Percentiles rank a stretch among this genome's conserved stretches.
phyloP scores from a whole-genome alignment of 2,113 vertebrate genomes.

The Dryoscopus gambensis region DNA sequence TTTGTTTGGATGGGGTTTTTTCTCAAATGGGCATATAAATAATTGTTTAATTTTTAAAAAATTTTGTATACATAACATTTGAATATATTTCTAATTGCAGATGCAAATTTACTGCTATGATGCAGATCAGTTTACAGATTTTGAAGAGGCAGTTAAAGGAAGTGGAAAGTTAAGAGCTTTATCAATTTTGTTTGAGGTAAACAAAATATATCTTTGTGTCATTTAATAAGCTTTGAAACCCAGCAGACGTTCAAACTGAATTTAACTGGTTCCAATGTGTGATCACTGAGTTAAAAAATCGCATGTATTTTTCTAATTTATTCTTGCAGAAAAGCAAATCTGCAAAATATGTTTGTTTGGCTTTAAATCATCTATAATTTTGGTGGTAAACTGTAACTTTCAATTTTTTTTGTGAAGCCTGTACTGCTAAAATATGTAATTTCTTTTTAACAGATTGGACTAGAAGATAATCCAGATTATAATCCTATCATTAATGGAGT shows the following conservation, averaged over 20 bases:
- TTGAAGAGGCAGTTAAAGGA: slow-evolving; percentile 84
- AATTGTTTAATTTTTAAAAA: background rate
- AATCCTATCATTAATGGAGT: slow-evolving; percentile 82
- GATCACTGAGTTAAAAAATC: background rate
- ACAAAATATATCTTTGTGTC: slow-evolving; percentile 9
- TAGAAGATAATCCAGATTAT: slow-evolving; percentile 86
- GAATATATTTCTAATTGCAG: slow-evolving; percentile 70
- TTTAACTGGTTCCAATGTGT: background rate
- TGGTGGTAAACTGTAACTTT: background rate
- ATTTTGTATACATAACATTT: background rate
- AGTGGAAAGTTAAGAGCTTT: slow-evolving; percentile 88
- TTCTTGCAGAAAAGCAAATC: background rate
- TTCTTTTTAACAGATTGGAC: slow-evolving; percentile 77
- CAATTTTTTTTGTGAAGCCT: background rate
- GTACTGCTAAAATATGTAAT: background rate
- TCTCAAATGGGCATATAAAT: background rate
- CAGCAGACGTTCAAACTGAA: background rate
- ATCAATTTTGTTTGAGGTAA: slow-evolving; percentile 92
- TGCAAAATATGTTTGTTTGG: background rate
- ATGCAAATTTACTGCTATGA: slow-evolving; percentile 98
- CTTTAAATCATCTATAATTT: background rate
- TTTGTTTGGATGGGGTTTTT: background rate
- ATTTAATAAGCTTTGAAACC: slow-evolving; percentile 10
- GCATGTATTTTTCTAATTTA: background rate
- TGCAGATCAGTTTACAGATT: slow-evolving; percentile 75